These are phyloP conservation scores for Strix uralensis DNA, from an alignment of 2,113 vertebrate species.

Conservation along the genomic window DNA sequence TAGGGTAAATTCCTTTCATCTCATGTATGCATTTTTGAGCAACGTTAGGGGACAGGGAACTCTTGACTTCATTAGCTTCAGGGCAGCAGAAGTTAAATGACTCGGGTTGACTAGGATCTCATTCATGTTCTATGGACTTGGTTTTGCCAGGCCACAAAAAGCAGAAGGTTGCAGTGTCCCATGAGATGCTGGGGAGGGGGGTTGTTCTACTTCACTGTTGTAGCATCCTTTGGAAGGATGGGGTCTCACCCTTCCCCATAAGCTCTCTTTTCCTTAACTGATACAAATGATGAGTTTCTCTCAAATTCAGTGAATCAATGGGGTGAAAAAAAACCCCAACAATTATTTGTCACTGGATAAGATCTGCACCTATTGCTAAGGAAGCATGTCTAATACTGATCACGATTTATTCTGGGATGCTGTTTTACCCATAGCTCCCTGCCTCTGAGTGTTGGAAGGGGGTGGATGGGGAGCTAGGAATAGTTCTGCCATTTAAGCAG, in stretches of 20 bases:
- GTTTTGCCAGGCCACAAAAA: background rate
- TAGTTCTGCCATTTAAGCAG: background rate
- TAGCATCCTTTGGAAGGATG: background rate
- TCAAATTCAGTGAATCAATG: background rate
- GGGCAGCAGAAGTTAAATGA: background rate
- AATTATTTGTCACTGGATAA: background rate
- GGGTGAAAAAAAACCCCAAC: too few species aligned
- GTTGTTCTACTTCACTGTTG: background rate
- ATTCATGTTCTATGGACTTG: background rate
- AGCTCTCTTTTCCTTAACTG: background rate
- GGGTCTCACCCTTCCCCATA: background rate
- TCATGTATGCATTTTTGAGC: background rate
- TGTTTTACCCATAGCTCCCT: background rate
- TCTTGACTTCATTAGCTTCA: background rate
- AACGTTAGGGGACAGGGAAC: background rate
- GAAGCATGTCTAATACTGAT: background rate
- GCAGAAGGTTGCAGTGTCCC: background rate
- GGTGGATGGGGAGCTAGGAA: background rate
- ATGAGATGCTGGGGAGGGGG: accelerated
- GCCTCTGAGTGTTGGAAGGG: background rate
- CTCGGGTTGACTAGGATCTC: background rate
- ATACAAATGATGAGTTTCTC: background rate
- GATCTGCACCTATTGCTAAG: background rate
- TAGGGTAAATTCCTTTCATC: background rate
- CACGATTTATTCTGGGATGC: background rate